phyloP scores from a whole-genome alignment of 2,888 invertebrate genomes.

The Petrolisthes manimaculis region DNA sequence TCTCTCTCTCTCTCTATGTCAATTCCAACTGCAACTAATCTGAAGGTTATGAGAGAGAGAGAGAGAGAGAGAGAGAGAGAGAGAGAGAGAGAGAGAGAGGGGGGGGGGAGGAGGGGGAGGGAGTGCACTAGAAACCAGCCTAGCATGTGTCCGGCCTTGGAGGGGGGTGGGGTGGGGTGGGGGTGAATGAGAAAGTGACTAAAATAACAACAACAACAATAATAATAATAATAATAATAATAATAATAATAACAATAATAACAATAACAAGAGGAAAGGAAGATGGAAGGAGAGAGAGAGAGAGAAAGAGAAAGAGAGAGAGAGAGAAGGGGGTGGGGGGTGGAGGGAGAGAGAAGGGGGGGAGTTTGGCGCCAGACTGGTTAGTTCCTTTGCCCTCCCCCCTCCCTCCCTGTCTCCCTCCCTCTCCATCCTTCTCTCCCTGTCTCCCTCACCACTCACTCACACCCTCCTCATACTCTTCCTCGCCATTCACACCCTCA shows the following conservation, averaged over 20 bases:
- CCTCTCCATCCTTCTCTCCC: too few relatives aligned
- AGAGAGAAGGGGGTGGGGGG: background rate
- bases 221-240: too few relatives aligned
- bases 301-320: background rate
- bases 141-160: constrained; percentile 1
- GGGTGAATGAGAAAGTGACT: background rate
- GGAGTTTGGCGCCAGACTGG: too few relatives aligned
- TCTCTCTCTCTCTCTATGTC: background rate
- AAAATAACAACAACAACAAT: too few relatives aligned
- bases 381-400: too few relatives aligned
- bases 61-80: background rate
- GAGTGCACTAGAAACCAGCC: background rate
- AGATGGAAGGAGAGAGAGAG: too few relatives aligned
- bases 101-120: background rate
- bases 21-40: background rate
- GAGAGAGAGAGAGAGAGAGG: background rate
- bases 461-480: too few relatives aligned
- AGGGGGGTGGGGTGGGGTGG: background rate
- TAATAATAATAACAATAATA: too few relatives aligned
- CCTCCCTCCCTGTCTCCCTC: too few relatives aligned
- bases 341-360: background rate
- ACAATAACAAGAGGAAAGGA: too few relatives aligned
- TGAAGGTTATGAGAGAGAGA: background rate
- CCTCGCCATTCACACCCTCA: too few relatives aligned
- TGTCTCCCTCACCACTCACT: too few relatives aligned